phyloP scores from a whole-genome alignment of 1,140 invertebrate genomes.

The Tachypleus tridentatus region DNA sequence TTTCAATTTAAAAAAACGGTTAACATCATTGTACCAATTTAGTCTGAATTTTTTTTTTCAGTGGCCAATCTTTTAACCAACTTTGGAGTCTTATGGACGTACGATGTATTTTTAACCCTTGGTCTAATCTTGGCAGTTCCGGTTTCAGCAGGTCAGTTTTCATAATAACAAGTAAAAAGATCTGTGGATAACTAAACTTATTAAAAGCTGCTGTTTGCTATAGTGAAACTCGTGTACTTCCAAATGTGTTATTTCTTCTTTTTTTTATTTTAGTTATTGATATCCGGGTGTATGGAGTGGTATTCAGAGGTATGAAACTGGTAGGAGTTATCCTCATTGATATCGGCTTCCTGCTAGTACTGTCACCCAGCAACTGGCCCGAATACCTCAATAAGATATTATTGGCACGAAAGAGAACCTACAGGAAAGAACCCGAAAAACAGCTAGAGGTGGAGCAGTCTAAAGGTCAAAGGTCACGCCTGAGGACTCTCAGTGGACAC shows the following conservation, averaged over 20 bases:
- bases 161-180: too few species aligned
- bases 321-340: slow-evolving; percentile 75
- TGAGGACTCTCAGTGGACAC: background rate
- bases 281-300: slow-evolving; percentile 63
- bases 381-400: slow-evolving; percentile 65
- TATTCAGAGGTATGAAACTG: slow-evolving; percentile 86
- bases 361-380: slow-evolving; percentile 92
- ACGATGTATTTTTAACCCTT: slow-evolving; percentile 82
- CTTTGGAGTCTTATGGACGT: slow-evolving; percentile 78
- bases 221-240: too few species aligned
- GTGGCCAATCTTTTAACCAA: slow-evolving; percentile 81
- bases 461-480: background rate
- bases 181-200: too few species aligned
- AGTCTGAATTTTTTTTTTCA: slow-evolving; percentile 39
- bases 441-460: background rate
- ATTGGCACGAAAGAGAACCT: slow-evolving; percentile 45
- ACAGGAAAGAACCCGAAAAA: slow-evolving; percentile 5
- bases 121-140: slow-evolving; percentile 83
- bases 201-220: too few species aligned
- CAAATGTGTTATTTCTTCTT: too few species aligned
- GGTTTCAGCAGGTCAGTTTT: slow-evolving; percentile 65
- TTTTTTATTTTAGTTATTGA: slow-evolving; percentile 55
- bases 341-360: slow-evolving; percentile 47
- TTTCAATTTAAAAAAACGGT: too few species aligned
- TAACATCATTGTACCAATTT: background rate